Evolutionary conservation across 2,888 invertebrate species (phyloP).

Genomic region (Dolichomitus sp.): DNA sequence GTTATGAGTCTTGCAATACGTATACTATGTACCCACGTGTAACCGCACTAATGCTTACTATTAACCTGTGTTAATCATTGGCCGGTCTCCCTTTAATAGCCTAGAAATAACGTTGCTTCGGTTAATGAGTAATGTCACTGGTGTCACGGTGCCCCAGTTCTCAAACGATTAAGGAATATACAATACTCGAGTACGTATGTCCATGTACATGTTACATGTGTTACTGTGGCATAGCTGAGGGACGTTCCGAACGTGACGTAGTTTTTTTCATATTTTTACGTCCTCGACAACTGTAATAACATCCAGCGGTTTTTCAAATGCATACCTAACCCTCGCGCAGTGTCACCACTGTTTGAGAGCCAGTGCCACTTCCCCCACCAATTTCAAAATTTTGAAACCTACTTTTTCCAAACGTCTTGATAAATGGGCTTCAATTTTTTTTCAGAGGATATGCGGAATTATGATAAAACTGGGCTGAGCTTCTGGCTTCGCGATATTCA

Average conservation of each 20-base stretch:
- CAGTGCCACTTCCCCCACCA: too few relatives aligned
- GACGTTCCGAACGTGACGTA: slow-evolving; percentile 3
- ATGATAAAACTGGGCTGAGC: too few relatives aligned
- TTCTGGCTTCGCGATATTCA: too few relatives aligned
- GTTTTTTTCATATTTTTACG: background rate
- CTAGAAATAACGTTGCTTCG: slow-evolving; percentile 76
- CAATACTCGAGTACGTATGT: slow-evolving; percentile 18
- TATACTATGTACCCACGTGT: slow-evolving; percentile 62
- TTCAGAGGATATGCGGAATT: too few relatives aligned
- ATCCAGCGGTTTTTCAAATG: background rate
- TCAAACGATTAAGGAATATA: slow-evolving; percentile 76
- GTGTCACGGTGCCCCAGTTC: slow-evolving; percentile 82
- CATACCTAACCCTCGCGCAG: background rate
- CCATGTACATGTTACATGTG: slow-evolving; percentile 2
- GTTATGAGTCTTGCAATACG: slow-evolving; percentile 4
- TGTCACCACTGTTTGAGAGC: too few relatives aligned
- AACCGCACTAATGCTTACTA: slow-evolving; percentile 78
- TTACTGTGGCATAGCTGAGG: background rate
- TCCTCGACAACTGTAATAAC: background rate
- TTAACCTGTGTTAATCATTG: slow-evolving; percentile 82
- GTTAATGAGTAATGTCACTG: slow-evolving; percentile 81
- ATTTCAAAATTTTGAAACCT: too few relatives aligned
- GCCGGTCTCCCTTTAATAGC: slow-evolving; percentile 78
- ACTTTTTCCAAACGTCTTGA: too few relatives aligned
- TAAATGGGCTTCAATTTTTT: too few relatives aligned